Conservation (phyloP, 1,140 invertebrate species). For the Caerostris extrusa region DNA sequence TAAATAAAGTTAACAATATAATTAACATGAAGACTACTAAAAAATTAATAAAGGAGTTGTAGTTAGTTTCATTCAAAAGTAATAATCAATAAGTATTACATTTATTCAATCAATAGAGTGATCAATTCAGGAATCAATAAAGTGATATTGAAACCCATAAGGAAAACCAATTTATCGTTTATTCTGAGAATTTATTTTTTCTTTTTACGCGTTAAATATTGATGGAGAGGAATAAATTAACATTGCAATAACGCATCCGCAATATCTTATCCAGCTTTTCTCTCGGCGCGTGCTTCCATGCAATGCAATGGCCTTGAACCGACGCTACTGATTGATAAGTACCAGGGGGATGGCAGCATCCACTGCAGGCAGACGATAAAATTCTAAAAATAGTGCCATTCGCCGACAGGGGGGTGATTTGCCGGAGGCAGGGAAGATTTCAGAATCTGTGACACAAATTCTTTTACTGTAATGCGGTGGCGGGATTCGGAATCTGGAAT, state of each 20-base stretch:
- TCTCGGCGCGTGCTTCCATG: not conserved
- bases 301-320: not conserved
- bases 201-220: no score
- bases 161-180: no score
- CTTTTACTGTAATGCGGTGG: constrained; percentile 4
- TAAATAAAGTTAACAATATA: no score
- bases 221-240: not conserved
- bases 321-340: not conserved
- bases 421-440: not conserved
- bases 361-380: constrained; percentile 13
- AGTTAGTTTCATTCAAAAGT: no score
- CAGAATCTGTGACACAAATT: not conserved
- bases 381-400: not conserved
- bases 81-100: no score
- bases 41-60: no score
- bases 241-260: not conserved
- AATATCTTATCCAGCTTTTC: not conserved
- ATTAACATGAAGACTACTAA: no score
- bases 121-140: no score
- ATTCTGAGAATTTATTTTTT: no score
- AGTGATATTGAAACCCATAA: no score
- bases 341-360: not conserved
- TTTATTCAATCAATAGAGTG: no score
- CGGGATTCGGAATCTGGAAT: not conserved
- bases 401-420: not conserved